Percentiles rank a stretch among this genome's conserved stretches.
Evolutionary conservation across 2,797 vertebrate species (phyloP).

Genomic region (Notoglanidium macrostoma): DNA sequence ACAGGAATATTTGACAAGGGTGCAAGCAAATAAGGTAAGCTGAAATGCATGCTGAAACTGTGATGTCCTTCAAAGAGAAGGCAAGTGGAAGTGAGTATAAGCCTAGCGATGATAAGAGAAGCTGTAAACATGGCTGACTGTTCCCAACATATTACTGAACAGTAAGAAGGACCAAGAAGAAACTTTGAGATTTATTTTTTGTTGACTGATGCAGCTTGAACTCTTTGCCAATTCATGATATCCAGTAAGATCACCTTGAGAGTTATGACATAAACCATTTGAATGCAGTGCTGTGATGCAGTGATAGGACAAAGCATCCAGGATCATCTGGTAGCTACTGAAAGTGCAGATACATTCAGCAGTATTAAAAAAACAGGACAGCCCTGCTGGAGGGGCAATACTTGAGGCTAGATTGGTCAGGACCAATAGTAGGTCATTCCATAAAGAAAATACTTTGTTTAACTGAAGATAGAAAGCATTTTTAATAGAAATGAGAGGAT

Average conservation of each 20-base stretch:
- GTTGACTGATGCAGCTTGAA: background rate
- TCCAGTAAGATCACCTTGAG: background rate
- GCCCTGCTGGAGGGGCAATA: background rate
- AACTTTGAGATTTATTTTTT: background rate
- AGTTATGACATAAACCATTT: background rate
- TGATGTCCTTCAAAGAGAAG: background rate
- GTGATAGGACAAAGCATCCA: background rate
- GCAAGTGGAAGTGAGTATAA: no score
- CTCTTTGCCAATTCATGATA: background rate
- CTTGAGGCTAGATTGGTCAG: background rate
- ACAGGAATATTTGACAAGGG: background rate
- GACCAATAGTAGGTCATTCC: background rate
- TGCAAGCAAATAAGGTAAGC: background rate
- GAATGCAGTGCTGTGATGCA: background rate
- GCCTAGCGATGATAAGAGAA: background rate
- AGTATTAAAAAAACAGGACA: background rate
- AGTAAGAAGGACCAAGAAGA: background rate
- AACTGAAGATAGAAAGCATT: background rate
- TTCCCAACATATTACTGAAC: background rate
- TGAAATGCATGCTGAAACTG: background rate
- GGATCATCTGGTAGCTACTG: background rate
- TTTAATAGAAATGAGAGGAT: background rate
- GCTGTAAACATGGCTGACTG: background rate
- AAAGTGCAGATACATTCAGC: background rate
- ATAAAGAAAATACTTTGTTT: background rate